Evolutionary conservation across 2,888 invertebrate genomes (phyloP), one percentile per base, ranked within the genome.

Genomic region (Monochamus alternatus): DNA sequence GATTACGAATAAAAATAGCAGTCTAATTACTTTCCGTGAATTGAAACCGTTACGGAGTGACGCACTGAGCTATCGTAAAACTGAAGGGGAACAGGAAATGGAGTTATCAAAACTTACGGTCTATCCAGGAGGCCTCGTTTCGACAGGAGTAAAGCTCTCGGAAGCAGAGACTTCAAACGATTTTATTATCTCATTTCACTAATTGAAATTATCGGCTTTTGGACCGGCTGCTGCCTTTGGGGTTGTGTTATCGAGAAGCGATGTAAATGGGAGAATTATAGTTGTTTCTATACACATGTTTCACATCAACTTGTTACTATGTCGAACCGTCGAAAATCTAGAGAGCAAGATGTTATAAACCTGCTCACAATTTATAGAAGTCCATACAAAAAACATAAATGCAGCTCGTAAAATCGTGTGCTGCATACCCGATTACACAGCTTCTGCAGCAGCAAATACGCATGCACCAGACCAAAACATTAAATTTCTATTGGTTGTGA

Each of bases 181-280:
- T 43, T 43, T 32, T 43, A 63, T 43, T 43, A 63, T 63, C 62
- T 63, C 62, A 43, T 43, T 63, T 8, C 5, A 22, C 43, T 43
- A 63, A 63, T 63, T 63, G 43, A 63, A 43, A 38, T 63, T 63
- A 43, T 62, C 60, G 62, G n/a, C 38, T 3, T 43, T 63, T 63
- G 12, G n/a, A 22, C 22, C 22, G 31, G n/a, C 43, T 47, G 12
- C 47, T 47, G 38, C 38, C 7, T 38, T 38, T 4, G 38, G 38
- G 38, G 38, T 38, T 38, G 47, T 47, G 10, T 10, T 47, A 47
- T 47, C 47, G 38, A 38, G 2, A 38, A 38, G 38, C 38, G 38
- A 38, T 5, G 7, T 38, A 7, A 38, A 38, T 7, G 38, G 7
- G 5, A 4, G 7, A 38, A 4, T 0, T 0, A 10, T 47, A 3